Evolutionary conservation across 1,140 invertebrate genomes (phyloP), one percentile per base, ranked within the genome.

Genomic region (Eurosta solidaginis): DNA sequence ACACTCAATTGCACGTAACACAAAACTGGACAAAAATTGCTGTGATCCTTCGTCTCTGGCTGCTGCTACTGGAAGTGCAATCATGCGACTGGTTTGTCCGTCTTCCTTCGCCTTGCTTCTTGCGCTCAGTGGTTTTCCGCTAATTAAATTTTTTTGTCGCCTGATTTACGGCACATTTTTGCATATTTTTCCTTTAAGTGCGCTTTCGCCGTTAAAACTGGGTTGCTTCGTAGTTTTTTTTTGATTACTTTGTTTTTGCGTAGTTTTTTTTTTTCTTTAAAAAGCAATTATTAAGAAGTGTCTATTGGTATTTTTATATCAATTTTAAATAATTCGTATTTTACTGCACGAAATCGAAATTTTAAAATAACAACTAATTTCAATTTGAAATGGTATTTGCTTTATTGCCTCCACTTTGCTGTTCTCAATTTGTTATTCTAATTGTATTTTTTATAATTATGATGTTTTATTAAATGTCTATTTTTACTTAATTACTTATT

Each of bases 401-500:
- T 40, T 63, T n/a, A 33, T 36, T 33, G 17, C 25, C 54, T 14
- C 25, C 17, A 20, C 54, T 54, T 22, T 1, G 25, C 29, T 85
- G 82, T 84, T 83, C 82, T 84, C 84, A 85, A 85, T 85, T 85
- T 85, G 84, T 85, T 85, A 85, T 85, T 85, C 83, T 85, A 85
- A 81, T 83, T 85, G 80, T 79, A 54, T 83, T 52, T 78, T 74
- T 50, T 68, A 79, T 25, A 9, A 9, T 33, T 40, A 40, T 68
- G 20, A n/a, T n/a, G 40, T 40, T 54, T 22, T 29, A 29, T 20
- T 52, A 14, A 63, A 25, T 80, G 5, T 52, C 75, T 76, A 44
- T 29, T 17, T 68, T 68, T 36, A 29, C 6, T 59, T 59, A 68
- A 14, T 75, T 49, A 27, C 1, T 75, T 76, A 68, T 10, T 44